These are phyloP conservation scores for Danio jaintianensis DNA, from an alignment of 2,797 vertebrate species.

Conservation along the genomic window DNA sequence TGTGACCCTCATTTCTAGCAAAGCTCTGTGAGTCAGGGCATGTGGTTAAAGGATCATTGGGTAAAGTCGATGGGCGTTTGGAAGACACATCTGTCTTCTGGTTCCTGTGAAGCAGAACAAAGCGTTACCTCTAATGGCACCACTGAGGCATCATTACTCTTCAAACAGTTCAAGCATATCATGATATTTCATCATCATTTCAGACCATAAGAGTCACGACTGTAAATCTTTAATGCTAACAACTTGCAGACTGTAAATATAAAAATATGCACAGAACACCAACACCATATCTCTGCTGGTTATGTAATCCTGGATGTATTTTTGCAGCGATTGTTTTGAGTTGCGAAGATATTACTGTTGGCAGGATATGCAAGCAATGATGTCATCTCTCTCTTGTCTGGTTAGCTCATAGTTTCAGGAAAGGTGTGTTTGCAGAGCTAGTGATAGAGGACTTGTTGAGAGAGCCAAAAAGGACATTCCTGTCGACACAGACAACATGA, in stretches of 20 bases:
- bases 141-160: constrained; percentile 2
- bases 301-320: constrained; percentile 41
- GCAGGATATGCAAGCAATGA: constrained; percentile 48
- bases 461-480: constrained; percentile 6
- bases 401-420: constrained; percentile 62
- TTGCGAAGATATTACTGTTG: constrained; percentile 33
- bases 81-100: constrained; percentile 56
- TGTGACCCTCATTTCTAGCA: neutral
- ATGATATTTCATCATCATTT: constrained; percentile 10
- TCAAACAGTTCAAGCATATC: constrained; percentile 16
- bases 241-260: constrained; percentile 22
- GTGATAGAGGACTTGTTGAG: constrained; percentile 29
- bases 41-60: neutral
- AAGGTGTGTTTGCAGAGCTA: constrained; percentile 56
- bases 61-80: constrained; percentile 21
- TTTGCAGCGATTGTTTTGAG: constrained; percentile 53
- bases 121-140: constrained; percentile 35
- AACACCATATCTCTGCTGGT: constrained; percentile 33
- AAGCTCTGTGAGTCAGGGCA: constrained; percentile 48
- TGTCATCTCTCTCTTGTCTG: constrained; percentile 49
- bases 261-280: constrained; percentile 26
- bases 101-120: constrained; percentile 63
- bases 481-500: neutral
- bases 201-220: neutral
- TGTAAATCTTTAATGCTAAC: constrained; percentile 23